Conservation (phyloP, 2,113 vertebrate genomes). For the Mormyrus iriodes region DNA sequence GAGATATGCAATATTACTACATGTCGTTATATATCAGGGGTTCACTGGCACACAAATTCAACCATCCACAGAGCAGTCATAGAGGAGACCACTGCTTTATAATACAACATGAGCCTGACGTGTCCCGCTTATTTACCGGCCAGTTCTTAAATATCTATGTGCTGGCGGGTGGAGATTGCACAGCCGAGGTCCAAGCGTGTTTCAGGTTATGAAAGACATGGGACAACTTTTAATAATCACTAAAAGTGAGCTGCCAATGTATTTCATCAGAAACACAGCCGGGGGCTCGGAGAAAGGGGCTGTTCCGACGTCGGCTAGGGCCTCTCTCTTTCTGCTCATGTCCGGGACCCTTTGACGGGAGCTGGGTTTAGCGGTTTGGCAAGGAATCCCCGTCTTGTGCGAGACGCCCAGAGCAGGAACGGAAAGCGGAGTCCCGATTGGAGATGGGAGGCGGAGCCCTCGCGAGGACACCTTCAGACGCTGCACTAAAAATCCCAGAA, state of each 20-base stretch:
- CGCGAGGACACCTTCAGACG: too few relatives aligned
- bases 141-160: constrained; percentile 20
- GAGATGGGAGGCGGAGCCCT: background rate
- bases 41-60: background rate
- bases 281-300: background rate
- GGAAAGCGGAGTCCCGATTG: background rate
- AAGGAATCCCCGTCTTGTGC: background rate
- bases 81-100: background rate
- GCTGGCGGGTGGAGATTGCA: background rate
- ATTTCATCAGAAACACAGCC: background rate
- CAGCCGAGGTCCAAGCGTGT: background rate
- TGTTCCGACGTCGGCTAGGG: background rate
- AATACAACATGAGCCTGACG: background rate
- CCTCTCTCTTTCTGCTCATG: background rate
- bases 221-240: background rate
- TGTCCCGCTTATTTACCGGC: background rate
- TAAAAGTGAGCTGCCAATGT: background rate
- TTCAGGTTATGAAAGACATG: constrained; percentile 6
- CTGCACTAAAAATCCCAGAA: background rate
- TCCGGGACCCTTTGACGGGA: background rate
- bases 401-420: background rate
- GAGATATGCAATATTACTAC: constrained; percentile 19
- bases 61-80: background rate
- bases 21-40: background rate
- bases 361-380: background rate